Conservation (phyloP, 2,113 vertebrate genomes). For the Phalacrocorax brasilianus region DNA sequence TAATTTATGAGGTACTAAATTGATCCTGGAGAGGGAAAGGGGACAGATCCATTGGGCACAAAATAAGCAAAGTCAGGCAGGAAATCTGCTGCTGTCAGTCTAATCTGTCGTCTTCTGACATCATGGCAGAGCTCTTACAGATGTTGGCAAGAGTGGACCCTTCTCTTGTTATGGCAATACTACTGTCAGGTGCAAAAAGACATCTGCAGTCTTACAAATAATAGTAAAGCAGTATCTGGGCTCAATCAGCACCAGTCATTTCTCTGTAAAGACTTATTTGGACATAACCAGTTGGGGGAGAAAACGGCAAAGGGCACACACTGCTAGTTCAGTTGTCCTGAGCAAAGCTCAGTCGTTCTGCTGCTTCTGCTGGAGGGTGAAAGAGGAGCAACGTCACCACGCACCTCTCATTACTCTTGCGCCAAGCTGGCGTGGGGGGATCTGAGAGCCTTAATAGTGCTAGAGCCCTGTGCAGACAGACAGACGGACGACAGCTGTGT, state of each 20-base stretch:
- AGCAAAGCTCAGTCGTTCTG: constrained; percentile 9
- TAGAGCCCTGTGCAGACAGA: constrained; percentile 23
- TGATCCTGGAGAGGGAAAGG: background rate
- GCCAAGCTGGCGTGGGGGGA: background rate
- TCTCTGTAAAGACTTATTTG: background rate
- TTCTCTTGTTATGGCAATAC: background rate
- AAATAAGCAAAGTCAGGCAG: background rate
- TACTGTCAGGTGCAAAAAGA: background rate
- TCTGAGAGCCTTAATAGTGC: background rate
- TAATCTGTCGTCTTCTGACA: background rate
- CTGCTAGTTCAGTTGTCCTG: background rate
- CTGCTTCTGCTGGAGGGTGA: background rate
- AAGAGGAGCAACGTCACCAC: background rate
- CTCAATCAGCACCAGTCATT: background rate
- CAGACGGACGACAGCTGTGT: constrained; percentile 51
- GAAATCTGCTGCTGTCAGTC: background rate
- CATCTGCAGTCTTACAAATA: background rate
- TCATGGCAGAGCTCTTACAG: background rate
- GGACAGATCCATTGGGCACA: background rate
- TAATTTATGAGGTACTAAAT: background rate
- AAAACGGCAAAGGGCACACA: background rate
- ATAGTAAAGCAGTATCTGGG: background rate
- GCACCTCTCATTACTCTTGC: background rate
- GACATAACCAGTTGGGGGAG: background rate
- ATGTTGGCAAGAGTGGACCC: background rate